Percentiles rank a stretch among this genome's conserved stretches.
These are phyloP conservation scores for Neosilurus mollespiculum DNA, from an alignment of 2,797 vertebrate species.

Conservation along the genomic window DNA sequence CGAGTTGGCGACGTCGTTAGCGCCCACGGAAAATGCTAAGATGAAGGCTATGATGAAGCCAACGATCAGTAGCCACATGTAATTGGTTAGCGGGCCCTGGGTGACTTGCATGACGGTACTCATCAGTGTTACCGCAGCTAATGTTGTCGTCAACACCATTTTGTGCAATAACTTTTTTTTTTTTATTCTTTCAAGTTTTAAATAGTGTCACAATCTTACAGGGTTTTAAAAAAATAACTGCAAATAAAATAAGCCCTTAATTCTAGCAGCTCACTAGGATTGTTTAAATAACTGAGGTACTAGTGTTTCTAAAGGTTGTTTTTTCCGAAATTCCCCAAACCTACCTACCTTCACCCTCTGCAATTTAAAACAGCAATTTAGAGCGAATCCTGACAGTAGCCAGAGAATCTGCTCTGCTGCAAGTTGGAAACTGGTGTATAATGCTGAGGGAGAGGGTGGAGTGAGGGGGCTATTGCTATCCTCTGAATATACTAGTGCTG, in stretches of 20 bases:
- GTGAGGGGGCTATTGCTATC: conserved; percentile 82
- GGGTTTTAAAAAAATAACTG: conserved; percentile 28
- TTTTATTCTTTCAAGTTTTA: conserved; percentile 55
- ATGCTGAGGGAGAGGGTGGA: conserved; percentile 65
- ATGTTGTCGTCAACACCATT: conserved; percentile 71
- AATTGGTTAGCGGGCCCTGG: conserved; percentile 53
- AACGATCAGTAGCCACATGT: conserved; percentile 87
- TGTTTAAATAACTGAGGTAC: conserved; percentile 77
- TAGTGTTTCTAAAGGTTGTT: conserved; percentile 68
- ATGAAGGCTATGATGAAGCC: conserved; percentile 95
- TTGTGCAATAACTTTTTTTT: conserved; percentile 55
- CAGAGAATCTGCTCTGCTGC: conserved; percentile 57
- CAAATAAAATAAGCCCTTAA: conserved; percentile 56
- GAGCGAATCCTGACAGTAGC: conserved; percentile 57
- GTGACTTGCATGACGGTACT: conserved; percentile 34
- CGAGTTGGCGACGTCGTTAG: conserved; percentile 97
- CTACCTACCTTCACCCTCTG: conserved; percentile 58
- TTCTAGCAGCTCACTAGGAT: conserved; percentile 65
- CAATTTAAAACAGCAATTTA: conserved; percentile 63
- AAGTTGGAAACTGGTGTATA: conserved; percentile 64
- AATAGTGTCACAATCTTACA: conserved; percentile 67
- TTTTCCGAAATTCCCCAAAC: conserved; percentile 60
- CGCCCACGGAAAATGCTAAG: conserved; percentile 94
- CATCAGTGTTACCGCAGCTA: conserved; percentile 59
- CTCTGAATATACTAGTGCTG: conserved; percentile 69